Conservation (phyloP, 2,113 vertebrate species). For the Mus musculus region DNA sequence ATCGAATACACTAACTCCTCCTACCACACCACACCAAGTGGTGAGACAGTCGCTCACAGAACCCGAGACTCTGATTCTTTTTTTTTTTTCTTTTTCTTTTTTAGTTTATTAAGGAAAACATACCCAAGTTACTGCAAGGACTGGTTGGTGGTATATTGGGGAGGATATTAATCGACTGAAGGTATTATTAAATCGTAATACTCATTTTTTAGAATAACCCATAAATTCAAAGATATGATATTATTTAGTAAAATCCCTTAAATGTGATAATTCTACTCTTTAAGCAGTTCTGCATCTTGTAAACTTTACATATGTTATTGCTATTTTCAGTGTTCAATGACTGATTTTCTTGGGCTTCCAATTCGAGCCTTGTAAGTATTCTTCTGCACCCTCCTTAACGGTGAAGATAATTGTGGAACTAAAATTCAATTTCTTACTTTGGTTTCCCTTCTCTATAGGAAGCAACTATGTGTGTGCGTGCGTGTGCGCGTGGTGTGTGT, state of each 20-base stretch:
- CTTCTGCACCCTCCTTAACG: neutral
- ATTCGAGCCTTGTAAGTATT: neutral
- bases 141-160: conserved; percentile 65
- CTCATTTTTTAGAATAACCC: conserved; percentile 68
- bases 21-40: neutral
- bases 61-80: neutral
- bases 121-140: conserved; percentile 81
- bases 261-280: conserved; percentile 56
- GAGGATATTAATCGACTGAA: conserved; percentile 71
- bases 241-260: conserved; percentile 55
- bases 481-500: neutral
- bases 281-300: conserved; percentile 63
- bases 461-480: neutral
- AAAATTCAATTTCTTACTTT: neutral
- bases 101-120: conserved; percentile 85
- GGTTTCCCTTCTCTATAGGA: neutral
- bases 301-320: conserved; percentile 60
- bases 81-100: no score
- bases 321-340: neutral
- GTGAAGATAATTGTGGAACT: neutral
- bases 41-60: neutral
- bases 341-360: neutral
- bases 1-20: neutral
- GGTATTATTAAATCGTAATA: conserved; percentile 62
- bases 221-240: conserved; percentile 54